Evolutionary conservation across 2,113 vertebrate genomes (phyloP), one percentile per base, ranked within the genome.

Genomic region (Tyrannus savana): DNA sequence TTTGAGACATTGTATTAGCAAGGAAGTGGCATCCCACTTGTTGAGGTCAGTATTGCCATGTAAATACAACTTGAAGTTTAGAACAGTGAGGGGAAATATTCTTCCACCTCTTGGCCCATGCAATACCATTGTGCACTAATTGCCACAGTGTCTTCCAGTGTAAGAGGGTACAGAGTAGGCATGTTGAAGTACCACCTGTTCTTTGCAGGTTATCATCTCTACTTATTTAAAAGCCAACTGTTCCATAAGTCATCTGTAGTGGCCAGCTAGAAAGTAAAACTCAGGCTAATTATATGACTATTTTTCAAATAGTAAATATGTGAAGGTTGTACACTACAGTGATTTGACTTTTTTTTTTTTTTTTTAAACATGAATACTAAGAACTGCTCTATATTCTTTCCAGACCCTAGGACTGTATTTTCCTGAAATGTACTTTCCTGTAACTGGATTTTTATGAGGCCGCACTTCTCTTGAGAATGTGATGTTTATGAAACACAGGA

Each of bases 81-180:
- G 14, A 60, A 80, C 24, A 62, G n/a, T 0, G 0, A 28, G 4
- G 10, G 59, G 30, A 81, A 33, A 6, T n/a, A 41, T 72, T 58
- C 53, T 55, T 87, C 47, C 53, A 67, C 60, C 76, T 47, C n/a
- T 47, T 6, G 6, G 18, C 25, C 33, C 3, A 52, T 81, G 35
- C 0, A 2, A 49, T 76, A 30, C 80, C 15, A 39, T 82, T 82
- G 63, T 64, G 72, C 71, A 14, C 19, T 15, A 39, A 63, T 19
- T 28, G 25, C 53, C 33, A 33, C 44, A n/a, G n/a, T 74, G 55
- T 78, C 42, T 76, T 91, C 72, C 28, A 86, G 39, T 25, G 63
- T 60, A 50, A 73, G 81, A 83, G 68, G 59, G 19, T 69, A 27
- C 58, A 91, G 56, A 93, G 56, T 8, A 52, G 77, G 19, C 23